A percentile compares a stretch with the other conserved stretches of the same genome.
Conservation (phyloP, 2,797 vertebrate species). For the Sebastes glaucus region DNA sequence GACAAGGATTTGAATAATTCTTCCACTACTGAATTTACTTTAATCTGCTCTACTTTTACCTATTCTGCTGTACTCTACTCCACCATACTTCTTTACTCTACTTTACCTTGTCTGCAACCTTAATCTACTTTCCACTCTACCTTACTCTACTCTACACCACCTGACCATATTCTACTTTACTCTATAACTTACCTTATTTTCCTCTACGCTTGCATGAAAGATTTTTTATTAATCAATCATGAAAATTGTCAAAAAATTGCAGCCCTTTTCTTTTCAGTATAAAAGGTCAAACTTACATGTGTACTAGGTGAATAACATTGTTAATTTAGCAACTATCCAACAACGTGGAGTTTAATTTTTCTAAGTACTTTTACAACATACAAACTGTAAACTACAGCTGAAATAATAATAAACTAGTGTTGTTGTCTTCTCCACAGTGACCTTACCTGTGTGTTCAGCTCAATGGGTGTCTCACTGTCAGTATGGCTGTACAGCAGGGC, state of each 20-base stretch:
- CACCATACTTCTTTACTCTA: background rate
- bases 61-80: background rate
- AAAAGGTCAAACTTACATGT: background rate
- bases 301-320: background rate
- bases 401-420: background rate
- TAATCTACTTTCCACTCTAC: background rate
- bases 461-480: constrained; percentile 80
- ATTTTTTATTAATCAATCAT: background rate
- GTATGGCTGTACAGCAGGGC: constrained; percentile 47
- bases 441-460: background rate
- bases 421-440: constrained; percentile 24
- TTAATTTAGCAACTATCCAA: background rate
- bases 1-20: background rate
- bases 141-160: background rate
- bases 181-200: background rate
- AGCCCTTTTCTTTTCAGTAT: background rate
- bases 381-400: background rate
- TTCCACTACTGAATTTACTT: background rate
- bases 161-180: background rate
- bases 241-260: background rate
- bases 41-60: background rate
- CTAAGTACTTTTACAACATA: background rate
- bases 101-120: background rate
- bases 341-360: background rate
- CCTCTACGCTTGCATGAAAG: background rate